Conservation (phyloP, 2,797 vertebrate genomes). For the Hafferia zeledoni region DNA sequence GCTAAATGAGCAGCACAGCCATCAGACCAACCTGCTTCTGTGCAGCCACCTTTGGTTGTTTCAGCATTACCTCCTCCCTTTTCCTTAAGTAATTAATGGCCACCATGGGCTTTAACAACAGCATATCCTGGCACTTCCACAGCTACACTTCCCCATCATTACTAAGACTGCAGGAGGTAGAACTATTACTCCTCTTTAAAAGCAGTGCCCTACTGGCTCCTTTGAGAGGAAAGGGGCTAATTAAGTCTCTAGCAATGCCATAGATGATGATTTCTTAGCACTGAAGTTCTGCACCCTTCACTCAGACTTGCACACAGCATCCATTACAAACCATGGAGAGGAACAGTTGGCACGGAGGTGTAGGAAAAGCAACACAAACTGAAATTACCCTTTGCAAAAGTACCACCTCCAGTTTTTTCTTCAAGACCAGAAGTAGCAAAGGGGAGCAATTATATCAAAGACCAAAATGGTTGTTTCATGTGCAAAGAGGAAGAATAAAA, state of each 20-base stretch:
- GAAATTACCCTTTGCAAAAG: slow-evolving; percentile 37
- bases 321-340: not conserved
- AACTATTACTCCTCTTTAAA: not conserved
- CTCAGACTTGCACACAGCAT: slow-evolving; percentile 10
- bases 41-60: not conserved
- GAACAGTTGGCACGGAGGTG: slow-evolving; percentile 44
- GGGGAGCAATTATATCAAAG: slow-evolving; percentile 3
- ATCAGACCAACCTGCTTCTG: not conserved
- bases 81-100: not conserved
- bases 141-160: not conserved
- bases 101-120: not conserved
- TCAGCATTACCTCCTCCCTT: not conserved
- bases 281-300: slow-evolving; percentile 15
- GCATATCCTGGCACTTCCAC: not conserved
- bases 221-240: not conserved
- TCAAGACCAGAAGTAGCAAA: slow-evolving; percentile 36
- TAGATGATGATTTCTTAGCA: not conserved
- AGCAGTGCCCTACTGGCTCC: not conserved
- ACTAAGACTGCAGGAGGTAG: not conserved
- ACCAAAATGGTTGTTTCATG: slow-evolving; percentile 11
- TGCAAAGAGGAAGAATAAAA: slow-evolving; percentile 3
- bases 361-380: not conserved
- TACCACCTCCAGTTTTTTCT: slow-evolving; percentile 38
- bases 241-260: slow-evolving; percentile 19
- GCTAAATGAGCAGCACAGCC: not conserved